Evolutionary conservation across 2,888 invertebrate species (phyloP).

Genomic region (Proisotoma minuta): DNA sequence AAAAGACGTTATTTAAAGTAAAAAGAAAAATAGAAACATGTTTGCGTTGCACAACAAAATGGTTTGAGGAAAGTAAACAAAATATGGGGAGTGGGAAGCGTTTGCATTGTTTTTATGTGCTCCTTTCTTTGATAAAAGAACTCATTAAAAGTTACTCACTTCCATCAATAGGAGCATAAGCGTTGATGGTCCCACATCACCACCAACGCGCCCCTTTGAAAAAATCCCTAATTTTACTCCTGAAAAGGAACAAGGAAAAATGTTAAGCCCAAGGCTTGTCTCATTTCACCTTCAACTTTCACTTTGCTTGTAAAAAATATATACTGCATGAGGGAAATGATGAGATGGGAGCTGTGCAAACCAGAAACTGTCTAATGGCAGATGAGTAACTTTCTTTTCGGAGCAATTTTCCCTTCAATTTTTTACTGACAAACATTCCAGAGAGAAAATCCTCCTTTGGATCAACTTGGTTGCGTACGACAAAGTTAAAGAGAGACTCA

Average conservation of each 20-base stretch:
- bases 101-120: not conserved
- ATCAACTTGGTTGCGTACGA: too few relatives aligned
- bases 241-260: slow-evolving; percentile 19
- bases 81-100: not conserved
- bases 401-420: slow-evolving; percentile 2
- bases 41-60: not conserved
- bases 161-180: slow-evolving; percentile 38
- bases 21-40: not conserved
- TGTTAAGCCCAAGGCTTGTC: not conserved
- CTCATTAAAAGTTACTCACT: slow-evolving; percentile 30
- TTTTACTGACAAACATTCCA: not conserved
- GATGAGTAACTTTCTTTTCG: too few relatives aligned
- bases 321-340: slow-evolving; percentile 1
- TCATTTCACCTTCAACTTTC: not conserved
- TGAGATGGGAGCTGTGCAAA: too few relatives aligned
- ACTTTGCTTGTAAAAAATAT: not conserved
- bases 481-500: too few relatives aligned
- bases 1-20: too few relatives aligned
- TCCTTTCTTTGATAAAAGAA: not conserved
- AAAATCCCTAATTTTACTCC: slow-evolving; percentile 41
- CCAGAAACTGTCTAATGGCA: too few relatives aligned
- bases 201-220: slow-evolving; percentile 27
- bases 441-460: too few relatives aligned
- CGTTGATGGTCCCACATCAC: slow-evolving; percentile 29
- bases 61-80: not conserved